These are phyloP conservation scores for Solea solea DNA, from an alignment of 2,113 vertebrate genomes.

Conservation along the genomic window DNA sequence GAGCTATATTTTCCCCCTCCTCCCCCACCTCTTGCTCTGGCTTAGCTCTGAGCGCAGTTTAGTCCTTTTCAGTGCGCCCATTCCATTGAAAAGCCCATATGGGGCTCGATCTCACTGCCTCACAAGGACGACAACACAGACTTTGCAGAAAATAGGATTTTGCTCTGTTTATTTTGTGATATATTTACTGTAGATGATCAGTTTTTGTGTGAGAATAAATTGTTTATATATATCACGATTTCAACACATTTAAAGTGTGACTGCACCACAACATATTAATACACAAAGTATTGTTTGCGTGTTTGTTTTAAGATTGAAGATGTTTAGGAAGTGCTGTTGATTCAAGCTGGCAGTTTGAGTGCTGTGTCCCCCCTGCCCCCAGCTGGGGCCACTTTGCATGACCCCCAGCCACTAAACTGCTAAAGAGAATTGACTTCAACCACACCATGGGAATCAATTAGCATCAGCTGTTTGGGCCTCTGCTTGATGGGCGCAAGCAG, in stretches of 20 bases:
- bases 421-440: conserved; percentile 83
- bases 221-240: too few species aligned
- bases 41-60: conserved; percentile 76
- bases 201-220: neutral
- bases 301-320: conserved; percentile 80
- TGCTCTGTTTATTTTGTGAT: conserved; percentile 1
- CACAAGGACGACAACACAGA: conserved; percentile 60
- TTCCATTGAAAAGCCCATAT: conserved; percentile 80
- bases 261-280: neutral
- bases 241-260: too few species aligned
- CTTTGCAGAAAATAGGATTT: neutral
- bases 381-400: conserved; percentile 67
- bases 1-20: conserved; percentile 79
- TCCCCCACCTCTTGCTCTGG: conserved; percentile 73
- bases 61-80: conserved; percentile 83
- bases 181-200: neutral
- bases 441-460: conserved; percentile 88
- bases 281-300: conserved; percentile 63
- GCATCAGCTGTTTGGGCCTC: conserved; percentile 84
- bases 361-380: conserved; percentile 69
- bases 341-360: conserved; percentile 78
- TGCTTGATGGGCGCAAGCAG: conserved; percentile 83
- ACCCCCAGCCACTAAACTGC: conserved; percentile 80
- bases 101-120: conserved; percentile 65
- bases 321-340: conserved; percentile 79